Evolutionary conservation across 2,888 invertebrate genomes (phyloP).

Genomic region (Autographa pulchrina): DNA sequence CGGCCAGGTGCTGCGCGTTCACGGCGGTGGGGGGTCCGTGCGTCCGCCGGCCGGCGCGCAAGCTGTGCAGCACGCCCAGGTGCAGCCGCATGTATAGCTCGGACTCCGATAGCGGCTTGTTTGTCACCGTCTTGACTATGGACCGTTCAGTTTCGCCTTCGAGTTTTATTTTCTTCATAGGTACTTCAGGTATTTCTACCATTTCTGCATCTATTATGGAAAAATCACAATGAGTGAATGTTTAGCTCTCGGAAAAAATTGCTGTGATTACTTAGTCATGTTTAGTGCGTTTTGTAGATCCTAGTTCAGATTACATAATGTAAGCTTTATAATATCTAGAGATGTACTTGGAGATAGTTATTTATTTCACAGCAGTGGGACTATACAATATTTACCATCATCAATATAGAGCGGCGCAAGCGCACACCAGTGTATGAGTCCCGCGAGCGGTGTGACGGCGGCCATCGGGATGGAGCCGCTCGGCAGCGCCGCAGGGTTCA

Average conservation of each 20-base stretch:
- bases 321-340: no score
- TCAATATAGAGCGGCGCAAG: constrained; percentile 90
- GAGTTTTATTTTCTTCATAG: constrained; percentile 82
- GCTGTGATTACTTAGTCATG: no score
- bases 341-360: no score
- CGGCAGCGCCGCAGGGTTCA: constrained; percentile 91
- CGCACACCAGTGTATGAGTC: constrained; percentile 94
- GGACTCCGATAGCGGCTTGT: constrained; percentile 69
- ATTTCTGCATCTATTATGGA: constrained; percentile 76
- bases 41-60: constrained; percentile 87
- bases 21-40: constrained; percentile 90
- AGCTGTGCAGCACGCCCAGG: constrained; percentile 91
- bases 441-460: constrained; percentile 94
- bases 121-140: constrained; percentile 68
- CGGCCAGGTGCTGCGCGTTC: constrained; percentile 90
- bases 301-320: no score
- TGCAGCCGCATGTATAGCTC: constrained; percentile 91
- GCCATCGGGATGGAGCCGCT: constrained; percentile 95
- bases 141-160: constrained; percentile 73
- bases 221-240: not conserved
- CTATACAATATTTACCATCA: no score
- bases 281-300: no score
- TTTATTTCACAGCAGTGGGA: no score
- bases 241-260: not conserved
- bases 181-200: constrained; percentile 70